Percentiles rank a stretch among this genome's conserved stretches.
phyloP scores from a whole-genome alignment of 2,113 vertebrate species.

The Cheilinus undulatus region DNA sequence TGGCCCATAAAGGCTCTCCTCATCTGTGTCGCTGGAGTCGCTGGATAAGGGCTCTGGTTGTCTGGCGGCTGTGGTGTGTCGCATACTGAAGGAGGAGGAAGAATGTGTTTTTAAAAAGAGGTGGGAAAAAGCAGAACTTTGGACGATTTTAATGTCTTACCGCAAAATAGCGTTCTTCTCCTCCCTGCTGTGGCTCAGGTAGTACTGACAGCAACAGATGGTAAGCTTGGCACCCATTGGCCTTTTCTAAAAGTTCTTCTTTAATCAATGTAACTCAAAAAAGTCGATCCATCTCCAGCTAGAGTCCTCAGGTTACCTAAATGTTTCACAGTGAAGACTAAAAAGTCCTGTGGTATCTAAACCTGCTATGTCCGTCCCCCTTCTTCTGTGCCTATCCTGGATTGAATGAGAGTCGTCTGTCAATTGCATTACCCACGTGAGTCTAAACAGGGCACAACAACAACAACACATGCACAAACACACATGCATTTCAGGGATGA shows the following conservation, averaged over 20 bases:
- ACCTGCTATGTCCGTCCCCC: slow-evolving; percentile 26
- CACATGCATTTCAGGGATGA: slow-evolving; percentile 51
- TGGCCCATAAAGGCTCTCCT: slow-evolving; percentile 77
- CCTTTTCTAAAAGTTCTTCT: slow-evolving; percentile 1
- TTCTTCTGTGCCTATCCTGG: slow-evolving; percentile 12
- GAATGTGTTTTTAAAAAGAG: not conserved
- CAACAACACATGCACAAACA: slow-evolving; percentile 38
- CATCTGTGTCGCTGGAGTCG: slow-evolving; percentile 58
- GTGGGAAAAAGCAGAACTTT: not conserved
- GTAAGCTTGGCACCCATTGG: slow-evolving; percentile 72
- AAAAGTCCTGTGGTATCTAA: not conserved
- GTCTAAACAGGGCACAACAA: slow-evolving; percentile 45
- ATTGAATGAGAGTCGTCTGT: slow-evolving; percentile 32
- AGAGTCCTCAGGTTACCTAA: not conserved
- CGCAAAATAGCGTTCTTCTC: slow-evolving; percentile 75
- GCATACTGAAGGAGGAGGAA: slow-evolving; percentile 32
- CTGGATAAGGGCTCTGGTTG: slow-evolving; percentile 35
- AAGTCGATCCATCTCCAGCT: not conserved
- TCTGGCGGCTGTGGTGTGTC: slow-evolving; percentile 7
- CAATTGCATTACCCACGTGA: slow-evolving; percentile 74
- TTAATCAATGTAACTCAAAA: not conserved
- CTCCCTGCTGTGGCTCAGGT: slow-evolving; percentile 57
- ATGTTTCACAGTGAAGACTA: not conserved
- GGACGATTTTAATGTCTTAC: slow-evolving; percentile 52
- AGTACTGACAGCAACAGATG: slow-evolving; percentile 68